Percentiles rank a stretch among this genome's conserved stretches.
These are phyloP conservation scores for Gymnocypris eckloni DNA, from an alignment of 2,797 vertebrate species.

Conservation along the genomic window DNA sequence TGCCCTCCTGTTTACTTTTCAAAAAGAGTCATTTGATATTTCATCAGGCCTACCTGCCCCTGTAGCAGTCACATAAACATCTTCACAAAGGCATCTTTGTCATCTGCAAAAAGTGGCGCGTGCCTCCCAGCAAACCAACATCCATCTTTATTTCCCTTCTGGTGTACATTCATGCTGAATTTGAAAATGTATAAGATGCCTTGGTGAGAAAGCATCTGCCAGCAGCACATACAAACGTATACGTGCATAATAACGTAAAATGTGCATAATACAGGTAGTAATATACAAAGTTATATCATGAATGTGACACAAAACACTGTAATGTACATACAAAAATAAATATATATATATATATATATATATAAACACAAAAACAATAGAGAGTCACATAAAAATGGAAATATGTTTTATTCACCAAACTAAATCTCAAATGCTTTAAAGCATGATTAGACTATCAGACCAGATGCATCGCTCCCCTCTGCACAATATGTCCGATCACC, in stretches of 20 bases:
- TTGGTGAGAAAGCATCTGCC: conserved; percentile 16
- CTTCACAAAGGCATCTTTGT: background rate
- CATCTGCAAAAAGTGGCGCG: conserved; percentile 14
- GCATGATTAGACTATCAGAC: background rate
- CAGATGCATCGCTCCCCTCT: background rate
- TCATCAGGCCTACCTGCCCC: background rate
- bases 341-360: too few species aligned
- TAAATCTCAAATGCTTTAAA: background rate
- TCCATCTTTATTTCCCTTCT: conserved; percentile 32
- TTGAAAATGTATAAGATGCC: conserved; percentile 8
- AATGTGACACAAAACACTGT: too few species aligned
- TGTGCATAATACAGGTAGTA: too few species aligned
- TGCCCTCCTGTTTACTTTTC: background rate
- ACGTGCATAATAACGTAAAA: too few species aligned
- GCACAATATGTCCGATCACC: background rate
- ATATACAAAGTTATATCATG: too few species aligned
- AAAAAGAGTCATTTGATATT: conserved; percentile 1
- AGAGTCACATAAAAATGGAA: background rate
- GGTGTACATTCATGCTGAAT: conserved; percentile 10
- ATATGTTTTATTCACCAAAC: background rate
- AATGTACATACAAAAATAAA: too few species aligned
- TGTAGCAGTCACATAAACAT: background rate
- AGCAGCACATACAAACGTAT: background rate
- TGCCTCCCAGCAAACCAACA: conserved; percentile 10
- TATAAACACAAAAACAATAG: conserved; percentile 6